These are phyloP conservation scores for Phymastichus coffea DNA, from an alignment of 1,140 invertebrate genomes.

Conservation along the genomic window DNA sequence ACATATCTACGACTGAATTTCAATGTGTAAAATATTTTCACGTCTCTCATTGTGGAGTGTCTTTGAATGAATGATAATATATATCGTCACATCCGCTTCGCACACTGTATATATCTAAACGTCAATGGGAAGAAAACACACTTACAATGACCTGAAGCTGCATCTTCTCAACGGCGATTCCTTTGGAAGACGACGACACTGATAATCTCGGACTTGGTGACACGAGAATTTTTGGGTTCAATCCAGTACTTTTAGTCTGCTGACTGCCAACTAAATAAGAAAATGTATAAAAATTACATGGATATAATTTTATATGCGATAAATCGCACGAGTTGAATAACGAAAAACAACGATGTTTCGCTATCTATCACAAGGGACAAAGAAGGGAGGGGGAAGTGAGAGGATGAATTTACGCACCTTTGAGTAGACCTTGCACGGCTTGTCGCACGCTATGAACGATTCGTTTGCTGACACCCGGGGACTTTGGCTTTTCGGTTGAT, in stretches of 20 bases:
- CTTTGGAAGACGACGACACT: not conserved
- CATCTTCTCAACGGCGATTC: not conserved
- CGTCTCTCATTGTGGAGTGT: too few relatives aligned
- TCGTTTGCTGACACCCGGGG: constrained; percentile 40
- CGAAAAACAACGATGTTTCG: not conserved
- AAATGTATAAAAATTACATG: not conserved
- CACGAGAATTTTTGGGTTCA: not conserved
- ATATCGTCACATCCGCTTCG: too few relatives aligned
- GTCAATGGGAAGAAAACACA: not conserved
- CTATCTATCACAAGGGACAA: not conserved
- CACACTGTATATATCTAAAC: too few relatives aligned
- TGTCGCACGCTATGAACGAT: constrained; percentile 34
- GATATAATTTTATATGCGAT: too few relatives aligned
- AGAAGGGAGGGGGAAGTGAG: too few relatives aligned
- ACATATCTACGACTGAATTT: too few relatives aligned
- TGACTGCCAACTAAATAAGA: constrained; percentile 26
- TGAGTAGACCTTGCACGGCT: constrained; percentile 32
- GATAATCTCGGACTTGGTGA: constrained; percentile 1
- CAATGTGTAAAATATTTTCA: too few relatives aligned
- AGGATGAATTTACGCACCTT: constrained; percentile 40
- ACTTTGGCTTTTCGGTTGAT: constrained; percentile 25
- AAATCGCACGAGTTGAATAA: not conserved
- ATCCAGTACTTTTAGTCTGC: constrained; percentile 31
- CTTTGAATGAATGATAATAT: too few relatives aligned
- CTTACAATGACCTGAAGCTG: constrained; percentile 17